A percentile compares a stretch with the other conserved stretches of the same genome.
Conservation (phyloP, 2,797 vertebrate species). For the Pangasius krempfi region DNA sequence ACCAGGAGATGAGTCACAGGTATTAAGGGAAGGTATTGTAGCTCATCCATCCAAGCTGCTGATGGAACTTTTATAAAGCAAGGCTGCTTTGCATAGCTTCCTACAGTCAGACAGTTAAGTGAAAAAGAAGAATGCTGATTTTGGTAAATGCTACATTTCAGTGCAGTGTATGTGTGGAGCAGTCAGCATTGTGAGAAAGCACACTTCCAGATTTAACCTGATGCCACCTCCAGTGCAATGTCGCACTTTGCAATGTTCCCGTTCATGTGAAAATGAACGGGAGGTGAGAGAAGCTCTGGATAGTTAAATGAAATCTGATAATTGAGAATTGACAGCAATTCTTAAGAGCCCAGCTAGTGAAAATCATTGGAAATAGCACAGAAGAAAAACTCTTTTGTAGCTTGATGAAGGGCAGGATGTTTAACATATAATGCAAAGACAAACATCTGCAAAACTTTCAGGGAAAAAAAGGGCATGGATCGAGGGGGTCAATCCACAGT, state of each 20-base stretch:
- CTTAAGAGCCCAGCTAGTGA: constrained; percentile 47
- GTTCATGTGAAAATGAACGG: constrained; percentile 42
- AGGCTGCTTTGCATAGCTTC: not conserved
- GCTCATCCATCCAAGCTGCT: not conserved
- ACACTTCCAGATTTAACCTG: constrained; percentile 56
- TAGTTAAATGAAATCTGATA: constrained; percentile 44
- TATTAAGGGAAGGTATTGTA: not conserved
- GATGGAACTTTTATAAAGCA: not conserved
- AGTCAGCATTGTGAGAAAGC: constrained; percentile 40
- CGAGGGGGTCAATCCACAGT: not conserved
- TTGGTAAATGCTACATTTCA: constrained; percentile 25
- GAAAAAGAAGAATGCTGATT: not conserved
- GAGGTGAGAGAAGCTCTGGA: constrained; percentile 33
- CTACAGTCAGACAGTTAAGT: not conserved
- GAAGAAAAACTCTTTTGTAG: not conserved
- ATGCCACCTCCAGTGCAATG: constrained; percentile 49
- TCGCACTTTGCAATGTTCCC: constrained; percentile 42
- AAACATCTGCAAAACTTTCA: not conserved
- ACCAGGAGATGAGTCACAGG: not conserved
- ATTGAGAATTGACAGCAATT: constrained; percentile 28
- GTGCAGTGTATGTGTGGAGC: not conserved
- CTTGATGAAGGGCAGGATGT: not conserved
- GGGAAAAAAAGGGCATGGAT: not conserved
- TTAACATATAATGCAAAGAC: not conserved
- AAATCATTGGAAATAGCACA: not conserved